Evolutionary conservation across 2,113 vertebrate species (phyloP).

Genomic region (Gasterosteus nipponicus): DNA sequence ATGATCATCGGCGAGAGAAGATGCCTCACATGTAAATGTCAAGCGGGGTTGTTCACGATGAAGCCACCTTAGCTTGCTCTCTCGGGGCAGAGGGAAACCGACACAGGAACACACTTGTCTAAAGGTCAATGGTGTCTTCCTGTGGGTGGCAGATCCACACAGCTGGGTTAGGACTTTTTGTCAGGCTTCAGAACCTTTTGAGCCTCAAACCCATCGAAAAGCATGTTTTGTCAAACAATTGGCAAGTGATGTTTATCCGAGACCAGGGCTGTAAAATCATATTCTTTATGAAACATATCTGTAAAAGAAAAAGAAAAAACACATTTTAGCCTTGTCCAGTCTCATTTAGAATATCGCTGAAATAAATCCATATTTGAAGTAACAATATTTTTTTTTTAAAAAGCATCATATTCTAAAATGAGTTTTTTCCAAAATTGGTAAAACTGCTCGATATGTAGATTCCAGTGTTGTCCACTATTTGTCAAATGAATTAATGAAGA

Average conservation of each 20-base stretch:
- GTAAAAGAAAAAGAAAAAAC: background rate
- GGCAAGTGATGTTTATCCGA: background rate
- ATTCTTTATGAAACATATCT: background rate
- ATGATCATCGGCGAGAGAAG: background rate
- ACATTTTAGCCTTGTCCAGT: too few relatives aligned
- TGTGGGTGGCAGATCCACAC: background rate
- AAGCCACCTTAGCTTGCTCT: background rate
- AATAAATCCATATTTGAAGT: background rate
- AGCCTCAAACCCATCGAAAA: background rate
- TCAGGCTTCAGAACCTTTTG: background rate
- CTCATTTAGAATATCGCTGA: background rate
- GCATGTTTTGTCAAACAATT: background rate
- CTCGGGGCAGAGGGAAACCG: background rate
- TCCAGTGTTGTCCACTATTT: background rate
- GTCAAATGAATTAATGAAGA: background rate
- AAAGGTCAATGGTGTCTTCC: conserved; percentile 33
- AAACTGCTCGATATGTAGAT: background rate
- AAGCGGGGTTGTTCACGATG: background rate
- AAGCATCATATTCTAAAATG: too few relatives aligned
- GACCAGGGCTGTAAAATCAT: background rate
- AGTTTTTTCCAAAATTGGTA: too few relatives aligned
- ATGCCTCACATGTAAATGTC: conserved; percentile 23
- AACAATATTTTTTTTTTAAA: too few relatives aligned
- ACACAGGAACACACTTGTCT: conserved; percentile 17
- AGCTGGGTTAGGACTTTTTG: background rate